phyloP scores from a whole-genome alignment of 2,888 invertebrate genomes.

The Lordiphosa fenestrarum region DNA sequence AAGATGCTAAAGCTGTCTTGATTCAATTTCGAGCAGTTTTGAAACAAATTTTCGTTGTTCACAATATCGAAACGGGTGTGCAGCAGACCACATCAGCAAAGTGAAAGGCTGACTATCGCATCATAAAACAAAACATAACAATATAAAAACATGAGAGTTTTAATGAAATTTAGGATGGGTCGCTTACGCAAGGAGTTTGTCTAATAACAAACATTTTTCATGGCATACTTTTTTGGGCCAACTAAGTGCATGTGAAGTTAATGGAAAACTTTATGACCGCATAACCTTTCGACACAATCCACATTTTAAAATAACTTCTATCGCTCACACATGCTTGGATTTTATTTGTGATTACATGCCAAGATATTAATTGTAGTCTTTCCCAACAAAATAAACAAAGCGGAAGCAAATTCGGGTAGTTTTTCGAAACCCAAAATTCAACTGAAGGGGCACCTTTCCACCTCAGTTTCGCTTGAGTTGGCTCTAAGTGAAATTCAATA shows the following conservation, averaged over 20 bases:
- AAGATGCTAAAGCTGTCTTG: too few species aligned
- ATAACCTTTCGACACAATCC: conserved; percentile 6
- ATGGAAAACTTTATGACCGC: not conserved
- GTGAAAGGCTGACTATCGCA: too few species aligned
- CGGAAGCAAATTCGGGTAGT: too few species aligned
- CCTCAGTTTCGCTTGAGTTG: conserved; percentile 40
- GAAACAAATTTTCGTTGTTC: too few species aligned
- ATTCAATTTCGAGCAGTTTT: too few species aligned
- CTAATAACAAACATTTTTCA: conserved; percentile 12
- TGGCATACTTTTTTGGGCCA: not conserved
- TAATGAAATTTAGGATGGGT: too few species aligned
- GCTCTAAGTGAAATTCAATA: conserved; percentile 74
- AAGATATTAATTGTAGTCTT: conserved; percentile 4
- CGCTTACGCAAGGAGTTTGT: too few species aligned
- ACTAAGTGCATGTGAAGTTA: not conserved
- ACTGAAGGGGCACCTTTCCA: conserved; percentile 54
- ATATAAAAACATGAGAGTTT: too few species aligned
- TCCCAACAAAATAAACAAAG: too few species aligned
- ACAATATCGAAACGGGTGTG: too few species aligned
- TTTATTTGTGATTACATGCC: not conserved
- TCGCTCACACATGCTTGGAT: not conserved
- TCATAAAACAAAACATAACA: too few species aligned
- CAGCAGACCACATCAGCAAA: too few species aligned
- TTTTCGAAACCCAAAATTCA: conserved; percentile 28
- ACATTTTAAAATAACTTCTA: conserved; percentile 5